A percentile compares a stretch with the other conserved stretches of the same genome.
phyloP scores from a whole-genome alignment of 2,113 vertebrate genomes.

The Chitala chitala region DNA sequence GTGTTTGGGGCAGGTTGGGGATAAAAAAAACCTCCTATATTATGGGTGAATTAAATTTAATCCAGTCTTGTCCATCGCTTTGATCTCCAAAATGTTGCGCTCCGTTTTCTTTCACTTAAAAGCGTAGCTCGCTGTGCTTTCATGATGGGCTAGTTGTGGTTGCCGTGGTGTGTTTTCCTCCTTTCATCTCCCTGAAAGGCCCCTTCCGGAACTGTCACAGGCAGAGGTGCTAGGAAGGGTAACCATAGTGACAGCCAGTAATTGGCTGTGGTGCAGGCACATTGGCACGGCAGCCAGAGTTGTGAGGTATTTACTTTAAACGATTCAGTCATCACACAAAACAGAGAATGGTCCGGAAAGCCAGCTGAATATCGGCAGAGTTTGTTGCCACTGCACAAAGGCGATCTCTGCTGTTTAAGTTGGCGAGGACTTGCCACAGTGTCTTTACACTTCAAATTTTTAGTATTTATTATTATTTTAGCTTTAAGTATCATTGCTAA shows the following conservation, averaged over 20 bases:
- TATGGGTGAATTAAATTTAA: conserved; percentile 41
- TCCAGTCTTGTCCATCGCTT: conserved; percentile 37
- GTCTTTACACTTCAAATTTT: neutral
- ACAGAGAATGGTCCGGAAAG: neutral
- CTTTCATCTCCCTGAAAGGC: conserved; percentile 47
- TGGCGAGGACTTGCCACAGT: neutral
- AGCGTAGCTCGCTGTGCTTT: conserved; percentile 11
- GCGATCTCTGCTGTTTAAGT: conserved; percentile 5
- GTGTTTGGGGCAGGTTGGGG: neutral
- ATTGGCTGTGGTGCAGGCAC: conserved; percentile 40
- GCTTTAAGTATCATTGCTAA: too few species aligned
- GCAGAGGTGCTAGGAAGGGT: conserved; percentile 43
- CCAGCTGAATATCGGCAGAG: neutral
- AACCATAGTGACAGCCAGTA: conserved; percentile 54
- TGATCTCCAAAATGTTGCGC: conserved; percentile 37
- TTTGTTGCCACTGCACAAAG: neutral
- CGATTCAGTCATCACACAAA: conserved; percentile 27
- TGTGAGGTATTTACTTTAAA: conserved; percentile 51
- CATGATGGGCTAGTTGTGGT: neutral
- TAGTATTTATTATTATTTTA: neutral
- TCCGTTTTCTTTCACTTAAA: conserved; percentile 35
- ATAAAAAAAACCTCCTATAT: neutral
- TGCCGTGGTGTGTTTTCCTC: conserved; percentile 17
- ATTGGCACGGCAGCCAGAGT: conserved; percentile 40
- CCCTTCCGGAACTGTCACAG: conserved; percentile 46